Percentiles rank a stretch among this genome's conserved stretches.
phyloP scores from a whole-genome alignment of 2,113 vertebrate genomes.

The Lepus americanus region DNA sequence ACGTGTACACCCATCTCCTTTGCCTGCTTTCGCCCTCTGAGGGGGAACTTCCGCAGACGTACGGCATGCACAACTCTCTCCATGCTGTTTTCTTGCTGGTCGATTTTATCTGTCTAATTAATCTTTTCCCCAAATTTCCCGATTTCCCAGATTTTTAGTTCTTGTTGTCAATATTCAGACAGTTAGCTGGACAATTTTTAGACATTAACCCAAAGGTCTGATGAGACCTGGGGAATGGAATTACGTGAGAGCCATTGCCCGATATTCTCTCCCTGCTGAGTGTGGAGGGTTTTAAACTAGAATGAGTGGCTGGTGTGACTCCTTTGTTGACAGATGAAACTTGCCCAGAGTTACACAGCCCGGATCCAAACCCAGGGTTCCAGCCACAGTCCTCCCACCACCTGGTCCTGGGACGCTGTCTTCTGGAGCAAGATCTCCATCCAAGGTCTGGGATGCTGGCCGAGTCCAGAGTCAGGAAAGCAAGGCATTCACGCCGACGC shows the following conservation, averaged over 20 bases:
- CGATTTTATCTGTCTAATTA: background rate
- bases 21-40: background rate
- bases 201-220: background rate
- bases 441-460: background rate
- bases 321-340: background rate
- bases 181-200: background rate
- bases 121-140: background rate
- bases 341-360: background rate
- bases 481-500: background rate
- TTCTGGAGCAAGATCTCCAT: background rate
- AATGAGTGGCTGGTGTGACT: conserved; percentile 41
- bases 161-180: conserved; percentile 22
- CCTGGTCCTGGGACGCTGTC: background rate
- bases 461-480: background rate
- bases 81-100: background rate
- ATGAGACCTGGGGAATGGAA: background rate
- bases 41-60: background rate
- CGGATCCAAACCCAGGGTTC: conserved; percentile 4
- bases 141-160: conserved; percentile 3
- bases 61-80: background rate
- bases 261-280: background rate
- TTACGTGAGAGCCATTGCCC: fast-evolving
- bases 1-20: background rate
- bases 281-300: conserved; percentile 25
- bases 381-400: background rate